Evolutionary conservation across 2,888 invertebrate genomes (phyloP), one percentile per base, ranked within the genome.

Genomic region (Lamproptera curius): DNA sequence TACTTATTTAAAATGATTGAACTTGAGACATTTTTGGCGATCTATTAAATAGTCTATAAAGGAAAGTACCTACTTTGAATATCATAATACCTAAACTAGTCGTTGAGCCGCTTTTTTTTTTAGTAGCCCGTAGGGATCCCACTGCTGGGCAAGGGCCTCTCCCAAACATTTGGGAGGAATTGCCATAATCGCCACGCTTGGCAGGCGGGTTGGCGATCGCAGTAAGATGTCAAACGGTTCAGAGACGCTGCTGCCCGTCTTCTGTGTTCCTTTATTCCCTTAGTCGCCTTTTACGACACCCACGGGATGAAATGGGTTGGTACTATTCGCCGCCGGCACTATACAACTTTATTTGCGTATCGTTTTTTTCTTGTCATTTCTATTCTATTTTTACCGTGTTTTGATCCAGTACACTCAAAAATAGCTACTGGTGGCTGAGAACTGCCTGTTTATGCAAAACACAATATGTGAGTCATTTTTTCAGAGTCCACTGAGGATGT

Each of bases 141-240:
- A 50, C 50, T 50, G 50, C 50, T 50, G 50, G 50, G 50, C 47
- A n/a, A n/a, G n/a, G n/a, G n/a, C n/a, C n/a, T n/a, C n/a, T n/a
- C n/a, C n/a, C n/a, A n/a, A n/a, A n/a, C 41, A 47, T 47, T 47
- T 47, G 47, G 47, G 47, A 47, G 42, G 42, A 47, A 42, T 42
- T 42, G 42, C n/a, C n/a, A n/a, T n/a, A n/a, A n/a, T n/a, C n/a
- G n/a, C n/a, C n/a, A n/a, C n/a, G n/a, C n/a, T n/a, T n/a, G n/a
- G n/a, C n/a, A n/a, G n/a, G n/a, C n/a, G n/a, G n/a, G n/a, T n/a
- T n/a, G n/a, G n/a, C n/a, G 17, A 46, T 43, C 51, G 51, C 51
- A 51, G 51, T 51, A 51, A 51, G 51, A 51, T 51, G 47, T 51
- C 51, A 51, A 51, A 51, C 51, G 51, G 51, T 51, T 51, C 51